Conservation (phyloP, 2,888 invertebrate genomes). For the Stenotaenia linearis region DNA sequence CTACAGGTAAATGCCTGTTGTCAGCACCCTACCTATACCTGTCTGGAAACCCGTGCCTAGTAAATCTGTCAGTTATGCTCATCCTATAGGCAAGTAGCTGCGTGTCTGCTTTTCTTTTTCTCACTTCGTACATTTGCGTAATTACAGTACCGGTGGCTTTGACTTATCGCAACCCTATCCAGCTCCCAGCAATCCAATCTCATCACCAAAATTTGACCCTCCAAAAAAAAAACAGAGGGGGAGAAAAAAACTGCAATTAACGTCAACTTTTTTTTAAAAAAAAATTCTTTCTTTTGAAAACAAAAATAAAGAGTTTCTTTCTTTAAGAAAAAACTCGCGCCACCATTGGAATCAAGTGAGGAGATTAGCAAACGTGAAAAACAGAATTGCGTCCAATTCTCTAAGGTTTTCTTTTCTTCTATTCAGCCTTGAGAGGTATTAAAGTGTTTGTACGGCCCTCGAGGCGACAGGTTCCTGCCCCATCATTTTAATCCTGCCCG, state of each 20-base stretch:
- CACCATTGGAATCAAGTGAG: constrained; percentile 16
- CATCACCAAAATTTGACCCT: neutral
- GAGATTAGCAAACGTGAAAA: neutral
- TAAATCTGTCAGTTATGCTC: neutral
- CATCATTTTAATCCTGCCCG: constrained; percentile 12
- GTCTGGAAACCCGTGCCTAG: neutral
- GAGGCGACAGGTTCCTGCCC: constrained; percentile 12
- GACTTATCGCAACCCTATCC: neutral
- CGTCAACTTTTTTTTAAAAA: neutral
- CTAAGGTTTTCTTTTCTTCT: constrained; percentile 24
- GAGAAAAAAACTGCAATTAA: neutral
- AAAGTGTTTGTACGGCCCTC: constrained; percentile 9
- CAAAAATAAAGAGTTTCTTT: neutral
- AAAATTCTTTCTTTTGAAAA: neutral
- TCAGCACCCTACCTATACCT: constrained; percentile 19
- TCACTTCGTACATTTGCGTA: constrained; percentile 2
- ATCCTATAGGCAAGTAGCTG: neutral
- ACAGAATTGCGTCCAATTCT: constrained; percentile 26
- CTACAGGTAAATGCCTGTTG: constrained; percentile 2
- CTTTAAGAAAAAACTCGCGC: neutral
- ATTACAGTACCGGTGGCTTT: constrained; percentile 14
- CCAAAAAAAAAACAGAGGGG: neutral
- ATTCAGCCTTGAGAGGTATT: constrained; percentile 21
- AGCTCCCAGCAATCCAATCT: neutral
- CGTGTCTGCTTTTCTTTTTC: neutral